A percentile compares a stretch with the other conserved stretches of the same genome.
phyloP scores from a whole-genome alignment of 2,888 invertebrate genomes.

The Clitarchus hookeri region DNA sequence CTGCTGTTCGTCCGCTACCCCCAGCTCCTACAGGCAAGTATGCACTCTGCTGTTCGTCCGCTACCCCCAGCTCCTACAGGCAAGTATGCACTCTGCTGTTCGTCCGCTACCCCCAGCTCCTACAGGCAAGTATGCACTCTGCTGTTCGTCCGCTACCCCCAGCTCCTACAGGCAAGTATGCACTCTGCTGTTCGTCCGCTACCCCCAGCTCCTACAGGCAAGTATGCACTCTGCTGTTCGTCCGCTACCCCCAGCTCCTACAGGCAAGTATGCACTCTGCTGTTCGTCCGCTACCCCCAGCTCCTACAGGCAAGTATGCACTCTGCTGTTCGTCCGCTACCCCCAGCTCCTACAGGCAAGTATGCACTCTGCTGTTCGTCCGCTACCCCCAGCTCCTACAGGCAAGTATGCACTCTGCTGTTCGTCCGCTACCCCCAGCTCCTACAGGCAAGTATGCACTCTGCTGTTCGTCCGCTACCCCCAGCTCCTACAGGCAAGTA shows the following conservation, averaged over 20 bases:
- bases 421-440: slow-evolving; percentile 68
- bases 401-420: slow-evolving; percentile 49
- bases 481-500: slow-evolving; percentile 58
- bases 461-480: slow-evolving; percentile 66
- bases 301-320: slow-evolving; percentile 55
- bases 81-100: slow-evolving; percentile 44
- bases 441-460: slow-evolving; percentile 53
- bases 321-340: slow-evolving; percentile 59
- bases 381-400: slow-evolving; percentile 70
- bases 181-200: slow-evolving; percentile 54
- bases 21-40: slow-evolving; percentile 58
- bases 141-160: slow-evolving; percentile 67
- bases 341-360: slow-evolving; percentile 64
- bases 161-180: slow-evolving; percentile 57
- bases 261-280: slow-evolving; percentile 52
- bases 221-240: not conserved
- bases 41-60: slow-evolving; percentile 47
- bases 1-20: slow-evolving; percentile 66
- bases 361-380: slow-evolving; percentile 32
- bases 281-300: slow-evolving; percentile 67
- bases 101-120: slow-evolving; percentile 68
- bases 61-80: slow-evolving; percentile 70
- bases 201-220: slow-evolving; percentile 68
- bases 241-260: slow-evolving; percentile 69
- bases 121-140: slow-evolving; percentile 53